Evolutionary conservation across 2,888 invertebrate species (phyloP), one percentile per base, ranked within the genome.

Genomic region (Coenonympha glycerion): DNA sequence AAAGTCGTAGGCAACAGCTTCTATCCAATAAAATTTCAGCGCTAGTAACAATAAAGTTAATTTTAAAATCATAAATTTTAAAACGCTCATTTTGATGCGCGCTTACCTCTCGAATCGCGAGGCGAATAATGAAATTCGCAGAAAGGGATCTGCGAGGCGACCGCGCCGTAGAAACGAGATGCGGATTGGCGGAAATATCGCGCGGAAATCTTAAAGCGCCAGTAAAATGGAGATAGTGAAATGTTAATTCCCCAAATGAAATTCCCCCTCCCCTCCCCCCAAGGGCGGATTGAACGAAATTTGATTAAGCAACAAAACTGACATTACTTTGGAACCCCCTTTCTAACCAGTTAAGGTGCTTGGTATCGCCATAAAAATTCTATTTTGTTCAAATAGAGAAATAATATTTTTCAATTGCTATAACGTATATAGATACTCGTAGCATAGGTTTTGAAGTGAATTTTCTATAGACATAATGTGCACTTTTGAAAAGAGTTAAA

Each of bases 221-320:
- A 62, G 69, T 77, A 71, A 78, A 79, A 76, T 73, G 72, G 68
- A 69, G 73, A 76, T 82, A 79, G 76, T 77, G 73, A 79, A 79
- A 80, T 73, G 78, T 79, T 83, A 80, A 80, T 81, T 79, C 65
- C 65, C 68, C 61, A 75, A 83, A 83, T 81, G 73, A 82, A 84
- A 80, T 76, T 75, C 67, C 62, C 61, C 58, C 63, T 63, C 63
- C 62, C 63, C 47, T n/a, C n/a, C n/a, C n/a, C n/a, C n/a, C n/a
- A n/a, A n/a, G n/a, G 66, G 66, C 62, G 54, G 76, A 71, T 70
- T 74, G 75, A 76, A 75, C 71, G 69, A 77, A 77, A 84, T 84
- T 83, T 84, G 85, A 85, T 85, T 83, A 84, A 78, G 74, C 74
- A 76, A 74, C 73, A 76, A 69, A 69, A 65, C 76, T 76, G 76